These are phyloP conservation scores for Polyploca ridens DNA, from an alignment of 2,888 invertebrate genomes.

Conservation along the genomic window DNA sequence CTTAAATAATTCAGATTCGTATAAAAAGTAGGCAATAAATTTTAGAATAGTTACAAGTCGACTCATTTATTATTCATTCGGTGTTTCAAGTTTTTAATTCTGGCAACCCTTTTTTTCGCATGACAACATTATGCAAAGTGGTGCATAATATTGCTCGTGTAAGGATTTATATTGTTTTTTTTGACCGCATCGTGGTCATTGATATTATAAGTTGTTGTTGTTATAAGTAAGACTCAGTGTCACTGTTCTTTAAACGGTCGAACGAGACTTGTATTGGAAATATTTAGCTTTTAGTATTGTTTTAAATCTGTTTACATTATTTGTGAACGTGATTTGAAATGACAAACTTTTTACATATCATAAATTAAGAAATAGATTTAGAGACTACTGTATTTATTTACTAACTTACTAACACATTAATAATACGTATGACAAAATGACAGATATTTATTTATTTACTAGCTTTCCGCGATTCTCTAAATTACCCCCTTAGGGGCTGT, in stretches of 20 bases:
- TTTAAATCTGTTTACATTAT: not conserved
- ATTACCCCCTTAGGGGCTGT: too few species aligned
- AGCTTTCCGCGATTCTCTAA: too few species aligned
- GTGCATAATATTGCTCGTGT: conserved; percentile 23
- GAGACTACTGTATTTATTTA: too few species aligned
- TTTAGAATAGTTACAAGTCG: conserved; percentile 24
- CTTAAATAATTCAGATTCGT: conserved; percentile 24
- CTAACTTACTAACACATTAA: too few species aligned
- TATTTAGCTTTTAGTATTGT: not conserved
- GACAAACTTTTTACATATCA: not conserved
- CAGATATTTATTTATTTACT: too few species aligned
- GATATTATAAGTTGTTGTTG: not conserved
- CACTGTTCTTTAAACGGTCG: not conserved
- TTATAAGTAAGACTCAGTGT: not conserved
- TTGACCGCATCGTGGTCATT: not conserved
- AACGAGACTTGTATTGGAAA: not conserved
- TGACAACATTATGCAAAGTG: conserved; percentile 41
- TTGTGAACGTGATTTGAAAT: not conserved
- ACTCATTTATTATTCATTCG: conserved; percentile 39
- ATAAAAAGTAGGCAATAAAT: conserved; percentile 36
- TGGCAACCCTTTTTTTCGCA: conserved; percentile 40
- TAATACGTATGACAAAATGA: too few species aligned
- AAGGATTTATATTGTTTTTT: conserved; percentile 8
- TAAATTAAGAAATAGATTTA: not conserved
- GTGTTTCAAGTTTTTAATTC: conserved; percentile 14